A percentile compares a stretch with the other conserved stretches of the same genome.
Conservation (phyloP, 2,113 vertebrate genomes). For the Speoplatyrhinus poulsoni region DNA sequence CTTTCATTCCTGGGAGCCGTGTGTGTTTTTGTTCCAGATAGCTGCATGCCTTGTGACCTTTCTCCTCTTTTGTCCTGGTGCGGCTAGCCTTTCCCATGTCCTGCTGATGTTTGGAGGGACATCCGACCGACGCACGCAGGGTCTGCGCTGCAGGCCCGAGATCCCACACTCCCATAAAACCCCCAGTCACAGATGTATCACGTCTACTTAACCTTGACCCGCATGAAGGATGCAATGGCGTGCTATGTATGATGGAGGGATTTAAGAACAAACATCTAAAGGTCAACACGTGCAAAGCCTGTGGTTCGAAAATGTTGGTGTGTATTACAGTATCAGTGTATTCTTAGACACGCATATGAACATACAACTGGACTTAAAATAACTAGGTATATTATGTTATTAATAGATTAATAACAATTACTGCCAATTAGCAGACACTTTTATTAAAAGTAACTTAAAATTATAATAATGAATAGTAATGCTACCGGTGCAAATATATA, state of each 20-base stretch:
- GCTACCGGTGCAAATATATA: too few relatives aligned
- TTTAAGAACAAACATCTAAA: conserved; percentile 17
- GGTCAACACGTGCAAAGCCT: conserved; percentile 1
- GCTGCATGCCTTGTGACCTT: background rate
- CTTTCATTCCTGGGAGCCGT: background rate
- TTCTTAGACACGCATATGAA: too few relatives aligned
- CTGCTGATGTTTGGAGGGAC: conserved; percentile 16
- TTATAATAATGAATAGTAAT: too few relatives aligned
- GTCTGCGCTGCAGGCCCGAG: conserved; percentile 28
- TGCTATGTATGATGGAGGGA: conserved; percentile 11
- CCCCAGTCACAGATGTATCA: conserved; percentile 27
- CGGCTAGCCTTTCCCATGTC: conserved; percentile 14
- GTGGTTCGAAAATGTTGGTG: conserved; percentile 10
- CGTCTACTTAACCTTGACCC: conserved; percentile 47
- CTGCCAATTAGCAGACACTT: too few relatives aligned
- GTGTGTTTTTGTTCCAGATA: background rate
- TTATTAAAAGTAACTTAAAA: too few relatives aligned
- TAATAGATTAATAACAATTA: too few relatives aligned
- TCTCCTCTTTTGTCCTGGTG: background rate
- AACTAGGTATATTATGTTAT: too few relatives aligned
- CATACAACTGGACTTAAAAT: too few relatives aligned
- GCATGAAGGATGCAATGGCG: conserved; percentile 32
- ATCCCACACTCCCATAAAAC: conserved; percentile 39
- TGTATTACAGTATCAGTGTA: too few relatives aligned
- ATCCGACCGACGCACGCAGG: conserved; percentile 35